Percentiles rank a stretch among this genome's conserved stretches.
These are phyloP conservation scores for Lysandra bellargus DNA, from an alignment of 2,888 invertebrate species.

Conservation along the genomic window DNA sequence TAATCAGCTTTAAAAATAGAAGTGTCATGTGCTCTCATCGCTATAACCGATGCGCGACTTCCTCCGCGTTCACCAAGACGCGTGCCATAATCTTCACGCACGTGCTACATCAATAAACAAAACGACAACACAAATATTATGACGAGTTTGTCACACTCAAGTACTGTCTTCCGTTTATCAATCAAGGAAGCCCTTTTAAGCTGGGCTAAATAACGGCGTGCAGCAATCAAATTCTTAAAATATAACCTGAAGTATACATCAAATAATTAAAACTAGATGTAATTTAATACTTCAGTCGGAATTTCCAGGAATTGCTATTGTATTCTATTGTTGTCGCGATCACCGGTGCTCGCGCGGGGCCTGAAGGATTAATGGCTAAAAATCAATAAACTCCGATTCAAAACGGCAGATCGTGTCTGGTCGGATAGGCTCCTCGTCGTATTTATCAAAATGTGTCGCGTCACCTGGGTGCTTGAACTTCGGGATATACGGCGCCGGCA, in stretches of 20 bases:
- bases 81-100: constrained; percentile 58
- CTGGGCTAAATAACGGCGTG: background rate
- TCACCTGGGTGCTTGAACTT: constrained; percentile 82
- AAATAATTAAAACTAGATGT: background rate
- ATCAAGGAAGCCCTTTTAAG: background rate
- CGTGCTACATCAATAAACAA: constrained; percentile 66
- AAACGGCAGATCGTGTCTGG: constrained; percentile 59
- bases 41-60: constrained; percentile 40
- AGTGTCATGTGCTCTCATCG: constrained; percentile 55
- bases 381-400: constrained; percentile 66
- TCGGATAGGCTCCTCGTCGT: constrained; percentile 72
- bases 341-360: no score
- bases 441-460: constrained; percentile 86
- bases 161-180: constrained; percentile 17
- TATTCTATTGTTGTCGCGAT: no score
- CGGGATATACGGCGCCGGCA: constrained; percentile 84
- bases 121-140: constrained; percentile 43
- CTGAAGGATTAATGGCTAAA: no score
- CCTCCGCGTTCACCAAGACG: constrained; percentile 57
- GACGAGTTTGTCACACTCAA: constrained; percentile 26
- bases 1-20: constrained; percentile 56
- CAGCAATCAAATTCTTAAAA: background rate
- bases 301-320: no score
- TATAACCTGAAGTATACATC: background rate
- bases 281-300: no score